phyloP scores from a whole-genome alignment of 2,888 invertebrate genomes.

The Oxycera nigricornis region DNA sequence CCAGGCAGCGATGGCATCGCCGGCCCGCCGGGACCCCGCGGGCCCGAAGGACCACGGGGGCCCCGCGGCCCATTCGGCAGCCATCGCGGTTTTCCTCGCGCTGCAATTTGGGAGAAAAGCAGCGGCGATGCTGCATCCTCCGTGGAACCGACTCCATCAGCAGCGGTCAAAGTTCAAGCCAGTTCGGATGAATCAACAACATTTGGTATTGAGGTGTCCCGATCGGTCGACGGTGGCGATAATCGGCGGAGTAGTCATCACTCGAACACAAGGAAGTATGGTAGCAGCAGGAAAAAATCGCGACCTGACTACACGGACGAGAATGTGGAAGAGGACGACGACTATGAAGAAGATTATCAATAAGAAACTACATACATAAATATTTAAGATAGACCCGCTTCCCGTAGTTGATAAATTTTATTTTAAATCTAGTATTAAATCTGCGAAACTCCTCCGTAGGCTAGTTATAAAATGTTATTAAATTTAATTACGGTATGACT shows the following conservation, averaged over 20 bases:
- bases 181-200: constrained; percentile 14
- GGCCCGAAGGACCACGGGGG: constrained; percentile 19
- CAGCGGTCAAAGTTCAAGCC: background rate
- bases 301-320: constrained; percentile 1
- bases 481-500: background rate
- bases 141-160: background rate
- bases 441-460: background rate
- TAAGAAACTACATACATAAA: background rate
- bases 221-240: background rate
- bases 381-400: too few species aligned
- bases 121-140: background rate
- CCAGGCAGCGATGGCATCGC: constrained; percentile 72
- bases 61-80: background rate
- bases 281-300: constrained; percentile 18
- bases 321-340: constrained; percentile 13
- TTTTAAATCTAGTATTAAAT: constrained; percentile 1
- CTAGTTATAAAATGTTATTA: background rate
- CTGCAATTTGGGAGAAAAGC: background rate
- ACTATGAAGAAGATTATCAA: constrained; percentile 26
- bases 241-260: background rate
- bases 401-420: too few species aligned
- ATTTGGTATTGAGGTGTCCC: constrained; percentile 20
- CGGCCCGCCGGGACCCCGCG: constrained; percentile 20
- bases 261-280: background rate
- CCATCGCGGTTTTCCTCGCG: background rate